These are phyloP conservation scores for Serinus canaria DNA, from an alignment of 2,113 vertebrate species.

Conservation along the genomic window DNA sequence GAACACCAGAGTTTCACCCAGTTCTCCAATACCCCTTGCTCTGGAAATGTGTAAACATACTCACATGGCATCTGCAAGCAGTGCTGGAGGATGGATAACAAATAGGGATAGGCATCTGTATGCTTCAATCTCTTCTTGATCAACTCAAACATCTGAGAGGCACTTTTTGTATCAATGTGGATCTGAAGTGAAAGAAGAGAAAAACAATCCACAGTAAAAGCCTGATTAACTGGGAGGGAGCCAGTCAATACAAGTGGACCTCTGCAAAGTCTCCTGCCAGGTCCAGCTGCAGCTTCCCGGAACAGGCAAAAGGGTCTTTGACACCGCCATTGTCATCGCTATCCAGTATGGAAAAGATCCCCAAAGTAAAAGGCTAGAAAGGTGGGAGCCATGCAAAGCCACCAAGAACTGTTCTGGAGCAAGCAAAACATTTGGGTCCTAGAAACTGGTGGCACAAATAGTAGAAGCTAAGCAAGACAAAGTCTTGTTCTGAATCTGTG, in stretches of 20 bases:
- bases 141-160: slow-evolving; percentile 94
- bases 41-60: slow-evolving; percentile 44
- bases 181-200: slow-evolving; percentile 66
- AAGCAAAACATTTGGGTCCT: background rate
- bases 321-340: background rate
- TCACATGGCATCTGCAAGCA: slow-evolving; percentile 96
- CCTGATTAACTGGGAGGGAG: background rate
- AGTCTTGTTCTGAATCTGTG: background rate
- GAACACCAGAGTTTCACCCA: background rate
- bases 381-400: background rate
- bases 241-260: background rate
- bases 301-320: background rate
- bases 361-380: background rate
- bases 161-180: slow-evolving; percentile 96
- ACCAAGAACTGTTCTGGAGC: background rate
- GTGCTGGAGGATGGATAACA: slow-evolving; percentile 94
- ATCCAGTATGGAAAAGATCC: background rate
- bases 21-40: background rate
- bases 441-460: background rate
- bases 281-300: background rate
- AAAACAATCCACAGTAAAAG: background rate
- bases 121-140: slow-evolving; percentile 94
- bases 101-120: slow-evolving; percentile 93
- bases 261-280: background rate
- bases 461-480: background rate